Evolutionary conservation across 1,140 invertebrate species (phyloP), one percentile per base, ranked within the genome.

Genomic region (Teleopsis dalmanni): DNA sequence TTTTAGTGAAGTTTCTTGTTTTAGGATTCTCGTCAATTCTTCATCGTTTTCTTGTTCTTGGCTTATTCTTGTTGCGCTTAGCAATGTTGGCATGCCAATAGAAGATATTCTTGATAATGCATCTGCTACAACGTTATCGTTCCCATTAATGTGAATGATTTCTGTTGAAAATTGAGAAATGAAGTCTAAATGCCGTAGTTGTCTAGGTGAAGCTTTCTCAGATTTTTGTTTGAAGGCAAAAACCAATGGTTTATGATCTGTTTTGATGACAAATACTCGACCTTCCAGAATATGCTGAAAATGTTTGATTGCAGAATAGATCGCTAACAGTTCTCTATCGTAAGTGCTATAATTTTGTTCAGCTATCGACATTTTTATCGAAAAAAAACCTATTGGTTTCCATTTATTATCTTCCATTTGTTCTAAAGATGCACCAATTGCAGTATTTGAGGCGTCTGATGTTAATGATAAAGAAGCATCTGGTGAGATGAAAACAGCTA

Each of bases 151-250:
- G 42, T 73, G 57, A 4, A 48, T 16, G 22, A 72, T 58, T 29
- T 72, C 62, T 1, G 65, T 72, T 0, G 66, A 57, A 35, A 71
- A 72, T 50, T 71, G 65, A 2, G 41, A 34, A 7, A 75, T 71
- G 34, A 55, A 69, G 40, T 64, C 61, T 3, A 72, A 36, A n/a
- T 72, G 57, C 11, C 56, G 37, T 5, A 51, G 51, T 50, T 61
- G 62, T 3, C 56, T 31, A n/a, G 60, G 33, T 3, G 21, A 25
- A 10, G 48, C 37, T 50, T 2, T 36, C 13, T 47, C 44, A 7
- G 21, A 10, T 26, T 37, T 36, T 33, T 48, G 47, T 3, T 33
- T 6, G 25, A 48, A 48, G 13, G 47, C 47, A 8, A 19, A 38
- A 5, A 25, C 23, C n/a, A 48, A 18, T 4, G 47, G 47, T 8